These are phyloP conservation scores for Pollimyrus isidori DNA, from an alignment of 2,113 vertebrate genomes.

Conservation along the genomic window DNA sequence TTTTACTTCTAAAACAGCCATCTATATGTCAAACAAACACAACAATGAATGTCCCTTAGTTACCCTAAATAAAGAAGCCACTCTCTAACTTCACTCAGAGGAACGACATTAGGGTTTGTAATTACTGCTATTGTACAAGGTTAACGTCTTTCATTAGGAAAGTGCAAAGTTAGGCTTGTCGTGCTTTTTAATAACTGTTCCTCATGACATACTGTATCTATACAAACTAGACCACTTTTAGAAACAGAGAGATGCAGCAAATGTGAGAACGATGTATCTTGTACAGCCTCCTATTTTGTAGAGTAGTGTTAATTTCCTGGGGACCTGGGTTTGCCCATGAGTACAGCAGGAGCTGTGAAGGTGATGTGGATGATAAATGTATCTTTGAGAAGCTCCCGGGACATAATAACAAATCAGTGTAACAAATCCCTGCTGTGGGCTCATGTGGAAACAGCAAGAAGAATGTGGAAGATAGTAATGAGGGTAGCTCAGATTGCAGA, in stretches of 20 bases:
- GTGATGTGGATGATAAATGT: neutral
- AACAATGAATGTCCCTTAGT: neutral
- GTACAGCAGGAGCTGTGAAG: neutral
- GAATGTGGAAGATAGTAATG: neutral
- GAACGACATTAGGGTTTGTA: neutral
- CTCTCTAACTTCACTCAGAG: neutral
- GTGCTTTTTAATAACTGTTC: neutral
- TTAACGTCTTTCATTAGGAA: neutral
- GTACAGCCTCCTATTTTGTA: neutral
- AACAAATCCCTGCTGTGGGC: neutral
- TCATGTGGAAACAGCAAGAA: neutral
- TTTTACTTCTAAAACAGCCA: neutral
- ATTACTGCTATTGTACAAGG: neutral
- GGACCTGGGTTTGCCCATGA: neutral
- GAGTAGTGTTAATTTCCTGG: neutral
- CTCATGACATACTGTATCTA: neutral
- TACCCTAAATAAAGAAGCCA: neutral
- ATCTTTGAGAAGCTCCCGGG: neutral
- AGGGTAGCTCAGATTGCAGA: neutral
- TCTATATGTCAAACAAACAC: neutral
- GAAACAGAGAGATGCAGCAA: neutral
- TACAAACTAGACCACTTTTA: neutral
- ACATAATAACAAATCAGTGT: neutral
- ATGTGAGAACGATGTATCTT: neutral
- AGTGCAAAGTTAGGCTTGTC: neutral